Base-by-base conservation (phyloP, 2,888 invertebrate species). In the Nudaria mundana region DNA sequence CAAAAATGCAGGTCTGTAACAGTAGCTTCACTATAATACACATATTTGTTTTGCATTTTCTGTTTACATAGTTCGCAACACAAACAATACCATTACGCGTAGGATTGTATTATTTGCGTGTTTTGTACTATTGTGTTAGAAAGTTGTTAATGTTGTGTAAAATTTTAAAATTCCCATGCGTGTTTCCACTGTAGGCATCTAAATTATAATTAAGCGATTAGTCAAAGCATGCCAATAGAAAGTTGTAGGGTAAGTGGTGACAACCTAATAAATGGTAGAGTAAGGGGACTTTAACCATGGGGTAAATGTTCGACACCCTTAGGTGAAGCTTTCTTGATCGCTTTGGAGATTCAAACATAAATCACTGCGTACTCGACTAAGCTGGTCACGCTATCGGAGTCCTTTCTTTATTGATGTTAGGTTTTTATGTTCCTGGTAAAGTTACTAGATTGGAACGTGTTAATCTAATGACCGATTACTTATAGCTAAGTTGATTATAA, bases 241-340 rank as follows among this genome's bases (percentile, higher is more conserved):
- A 23, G 15, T 36, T 43, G 30, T 54, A 57, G 76, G 71, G 78
- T 56, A 69, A 63, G 74, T 65, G 71, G 54, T 56, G 69, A 67
- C 60, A 66, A 66, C 66, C 63, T 69, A 71, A 76, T 77, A 58
- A 71, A 72, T 56, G 60, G 62, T 62, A 56, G 62, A 59, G 56
- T 47, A 52, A 55, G 30, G 47, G 72, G 74, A 67, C 57, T 62
- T 61, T 49, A 61, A 65, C 64, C 55, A 63, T 57, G 57, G 64
- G 71, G 66, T 64, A 65, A 65, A 77, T 78, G 79, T 76, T 72
- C 67, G 70, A 52, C 63, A 67, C 75, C 80, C 69, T 66, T 58
- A 60, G 71, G 71, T 62, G 60, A 62, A 55, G 54, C 50, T 67
- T 61, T 55, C 63, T 61, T 63, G 67, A 68, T 56, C 59, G 59